Evolutionary conservation across 2,113 vertebrate species (phyloP), one percentile per base, ranked within the genome.

Genomic region (Tinamus guttatus): DNA sequence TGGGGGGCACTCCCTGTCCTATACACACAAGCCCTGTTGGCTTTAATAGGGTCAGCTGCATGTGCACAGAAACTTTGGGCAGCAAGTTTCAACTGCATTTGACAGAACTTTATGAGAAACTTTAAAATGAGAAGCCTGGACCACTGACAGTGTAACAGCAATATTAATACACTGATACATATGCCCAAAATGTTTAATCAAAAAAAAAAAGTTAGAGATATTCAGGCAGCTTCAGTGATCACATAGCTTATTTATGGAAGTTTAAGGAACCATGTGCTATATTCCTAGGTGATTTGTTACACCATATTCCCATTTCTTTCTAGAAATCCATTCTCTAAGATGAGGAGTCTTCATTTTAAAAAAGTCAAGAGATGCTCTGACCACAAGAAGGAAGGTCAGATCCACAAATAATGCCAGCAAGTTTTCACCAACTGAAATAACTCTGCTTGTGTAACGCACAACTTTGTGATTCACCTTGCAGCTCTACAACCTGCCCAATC

Each of bases 101-200:
- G 20, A 52, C 36, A 80, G 70, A 77, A 20, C 14, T 94, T 76
- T 60, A 27, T 5, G 14, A 76, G 24, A 62, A 85, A 59, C 65
- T 59, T 27, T 13, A 7, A 76, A 62, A 87, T 28, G n/a, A 36
- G 43, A 38, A 10, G 30, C 28, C 43, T 62, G 75, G 56, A 30
- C 45, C 54, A 7, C 34, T 30, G 32, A 68, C 17, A 89, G 25
- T n/a, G 0, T 40, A 88, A 93, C 9, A 90, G n/a, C 56, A 73
- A 73, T 85, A 75, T 85, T 58, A 89, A 85, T 63, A 36, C 75
- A 17, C 45, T 28, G 91, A 75, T 30, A 69, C 40, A 77, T 67
- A 43, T 54, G 25, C 52, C 54, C 11, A 83, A 83, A 22, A 12
- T 83, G 91, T 96, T 97, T 69, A 93, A 97, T 91, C 95, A 93